Percentiles rank a stretch among this genome's conserved stretches.
These are phyloP conservation scores for Stegodyphus dumicola DNA, from an alignment of 1,140 invertebrate species.

Conservation along the genomic window DNA sequence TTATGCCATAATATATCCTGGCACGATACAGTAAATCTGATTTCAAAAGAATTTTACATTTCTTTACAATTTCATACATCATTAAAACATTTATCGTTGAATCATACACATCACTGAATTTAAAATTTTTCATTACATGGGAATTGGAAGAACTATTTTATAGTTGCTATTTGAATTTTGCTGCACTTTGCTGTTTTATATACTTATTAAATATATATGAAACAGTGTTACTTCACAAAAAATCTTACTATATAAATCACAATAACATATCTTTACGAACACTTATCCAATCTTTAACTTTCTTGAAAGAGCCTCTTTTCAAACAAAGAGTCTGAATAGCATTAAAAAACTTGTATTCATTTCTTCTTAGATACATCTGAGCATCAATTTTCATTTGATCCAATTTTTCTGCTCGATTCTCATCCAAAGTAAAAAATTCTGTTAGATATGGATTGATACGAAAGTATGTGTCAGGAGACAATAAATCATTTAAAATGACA, in stretches of 20 bases:
- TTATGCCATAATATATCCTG: too few species aligned
- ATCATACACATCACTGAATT: too few species aligned
- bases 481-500: slow-evolving; percentile 81
- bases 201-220: too few species aligned
- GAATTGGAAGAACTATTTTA: too few species aligned
- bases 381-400: slow-evolving; percentile 72
- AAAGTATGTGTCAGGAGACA: slow-evolving; percentile 83
- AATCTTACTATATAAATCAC: slow-evolving; percentile 4
- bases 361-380: slow-evolving; percentile 80
- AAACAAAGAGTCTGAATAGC: slow-evolving; percentile 71
- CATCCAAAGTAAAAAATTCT: slow-evolving; percentile 84
- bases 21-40: too few species aligned
- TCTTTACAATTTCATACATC: too few species aligned
- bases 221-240: too few species aligned
- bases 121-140: too few species aligned
- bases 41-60: too few species aligned
- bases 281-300: slow-evolving; percentile 46
- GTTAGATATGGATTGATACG: slow-evolving; percentile 91
- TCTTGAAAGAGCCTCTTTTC: slow-evolving; percentile 66
- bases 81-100: too few species aligned
- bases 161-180: too few species aligned
- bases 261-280: slow-evolving; percentile 21
- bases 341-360: slow-evolving; percentile 79
- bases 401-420: slow-evolving; percentile 76
- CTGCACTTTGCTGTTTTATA: too few species aligned